A percentile compares a stretch with the other conserved stretches of the same genome.
Conservation (phyloP, 2,797 vertebrate genomes). For the Sebastes dallii region DNA sequence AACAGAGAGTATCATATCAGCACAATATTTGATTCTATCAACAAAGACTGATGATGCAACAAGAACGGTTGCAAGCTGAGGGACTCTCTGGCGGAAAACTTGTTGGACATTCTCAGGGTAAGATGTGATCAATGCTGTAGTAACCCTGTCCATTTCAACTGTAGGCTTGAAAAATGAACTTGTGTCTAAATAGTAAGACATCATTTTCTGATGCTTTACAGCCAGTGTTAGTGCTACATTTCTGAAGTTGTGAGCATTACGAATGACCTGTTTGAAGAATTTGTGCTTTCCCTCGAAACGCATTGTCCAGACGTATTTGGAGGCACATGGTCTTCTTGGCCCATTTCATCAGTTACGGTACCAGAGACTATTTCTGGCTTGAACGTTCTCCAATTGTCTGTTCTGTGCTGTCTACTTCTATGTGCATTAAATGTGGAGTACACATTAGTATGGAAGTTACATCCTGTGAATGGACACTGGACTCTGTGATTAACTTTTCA, state of each 20-base stretch:
- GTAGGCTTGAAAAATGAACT: constrained; percentile 45
- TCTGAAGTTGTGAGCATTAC: constrained; percentile 15
- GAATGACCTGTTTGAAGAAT: constrained; percentile 13
- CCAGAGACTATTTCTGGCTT: background rate
- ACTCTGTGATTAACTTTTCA: constrained; percentile 6
- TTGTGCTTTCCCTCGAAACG: constrained; percentile 14
- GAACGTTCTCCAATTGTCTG: background rate
- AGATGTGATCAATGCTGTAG: constrained; percentile 24
- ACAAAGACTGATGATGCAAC: constrained; percentile 36
- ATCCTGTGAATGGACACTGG: background rate
- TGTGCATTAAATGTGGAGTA: constrained; percentile 17
- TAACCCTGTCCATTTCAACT: constrained; percentile 46
- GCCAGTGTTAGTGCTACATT: constrained; percentile 21
- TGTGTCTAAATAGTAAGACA: constrained; percentile 21
- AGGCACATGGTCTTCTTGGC: background rate
- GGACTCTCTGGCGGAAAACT: constrained; percentile 11
- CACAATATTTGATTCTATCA: constrained; percentile 34
- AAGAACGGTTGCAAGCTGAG: constrained; percentile 21
- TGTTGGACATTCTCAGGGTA: constrained; percentile 47
- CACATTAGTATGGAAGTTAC: background rate
- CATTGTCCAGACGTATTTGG: constrained; percentile 22
- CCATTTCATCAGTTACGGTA: background rate
- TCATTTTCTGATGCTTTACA: constrained; percentile 19
- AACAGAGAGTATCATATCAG: constrained; percentile 36
- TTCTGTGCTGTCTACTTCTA: background rate